Conservation (phyloP, 2,797 vertebrate genomes). For the Lithobates pipiens region DNA sequence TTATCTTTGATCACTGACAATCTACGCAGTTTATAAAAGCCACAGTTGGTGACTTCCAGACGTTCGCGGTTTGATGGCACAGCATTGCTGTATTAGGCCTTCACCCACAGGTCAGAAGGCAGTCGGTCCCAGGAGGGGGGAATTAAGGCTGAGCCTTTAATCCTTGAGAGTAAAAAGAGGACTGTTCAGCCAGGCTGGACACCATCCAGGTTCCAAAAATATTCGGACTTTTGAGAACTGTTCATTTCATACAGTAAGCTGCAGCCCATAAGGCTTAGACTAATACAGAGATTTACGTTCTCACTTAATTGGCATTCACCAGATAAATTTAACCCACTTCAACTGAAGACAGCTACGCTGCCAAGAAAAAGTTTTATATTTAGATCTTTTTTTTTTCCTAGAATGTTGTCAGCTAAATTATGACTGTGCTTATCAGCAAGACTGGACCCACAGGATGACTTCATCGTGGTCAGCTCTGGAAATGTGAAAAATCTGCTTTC, state of each 20-base stretch:
- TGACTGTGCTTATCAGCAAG: slow-evolving; percentile 49
- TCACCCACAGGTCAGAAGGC: slow-evolving; percentile 52
- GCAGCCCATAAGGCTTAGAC: slow-evolving; percentile 52
- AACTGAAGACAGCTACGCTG: slow-evolving; percentile 49
- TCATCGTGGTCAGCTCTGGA: slow-evolving; percentile 38
- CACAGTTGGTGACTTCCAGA: slow-evolving; percentile 8
- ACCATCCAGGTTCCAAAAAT: slow-evolving; percentile 50
- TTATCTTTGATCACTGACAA: not conserved
- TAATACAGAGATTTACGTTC: slow-evolving; percentile 58
- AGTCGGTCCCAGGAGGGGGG: slow-evolving; percentile 44
- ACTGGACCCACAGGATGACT: slow-evolving; percentile 40
- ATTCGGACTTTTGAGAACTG: slow-evolving; percentile 58
- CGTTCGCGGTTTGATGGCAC: slow-evolving; percentile 12
- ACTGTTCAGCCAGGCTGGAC: slow-evolving; percentile 43
- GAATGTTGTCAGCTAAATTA: slow-evolving; percentile 52
- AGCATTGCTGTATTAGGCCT: not conserved
- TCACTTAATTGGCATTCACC: slow-evolving; percentile 55
- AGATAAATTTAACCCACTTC: slow-evolving; percentile 61
- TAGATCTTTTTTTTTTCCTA: slow-evolving; percentile 30
- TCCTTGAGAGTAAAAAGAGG: slow-evolving; percentile 41
- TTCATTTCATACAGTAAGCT: slow-evolving; percentile 43
- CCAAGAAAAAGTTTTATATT: slow-evolving; percentile 57
- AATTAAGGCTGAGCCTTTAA: slow-evolving; percentile 48
- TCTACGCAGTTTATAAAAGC: not conserved
- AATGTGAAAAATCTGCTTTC: not conserved